These are phyloP conservation scores for Acropora tenuis DNA, from an alignment of 64 coral and sea anemone species.

Conservation along the genomic window DNA sequence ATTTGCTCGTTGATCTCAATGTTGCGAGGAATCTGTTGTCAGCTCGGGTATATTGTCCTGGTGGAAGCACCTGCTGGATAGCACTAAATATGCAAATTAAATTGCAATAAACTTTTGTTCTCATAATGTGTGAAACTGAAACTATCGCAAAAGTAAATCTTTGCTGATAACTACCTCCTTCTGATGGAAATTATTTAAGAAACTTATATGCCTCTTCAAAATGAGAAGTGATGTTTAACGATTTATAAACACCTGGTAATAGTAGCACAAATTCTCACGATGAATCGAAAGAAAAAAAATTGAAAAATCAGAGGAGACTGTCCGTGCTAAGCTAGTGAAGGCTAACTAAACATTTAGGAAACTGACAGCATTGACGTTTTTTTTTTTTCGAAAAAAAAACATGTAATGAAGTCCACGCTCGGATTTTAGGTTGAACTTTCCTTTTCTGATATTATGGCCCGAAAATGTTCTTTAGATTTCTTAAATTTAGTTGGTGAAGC, in stretches of 20 bases:
- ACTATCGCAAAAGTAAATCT: slow-evolving; percentile 8
- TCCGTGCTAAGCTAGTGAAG: background rate
- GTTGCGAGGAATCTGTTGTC: background rate
- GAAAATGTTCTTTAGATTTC: too few relatives aligned
- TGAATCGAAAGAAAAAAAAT: background rate
- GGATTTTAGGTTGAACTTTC: too few relatives aligned
- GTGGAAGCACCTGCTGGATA: background rate
- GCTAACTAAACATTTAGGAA: too few relatives aligned
- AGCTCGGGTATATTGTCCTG: too few relatives aligned
- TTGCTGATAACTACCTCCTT: background rate
- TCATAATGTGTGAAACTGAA: background rate
- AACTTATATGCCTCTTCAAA: background rate
- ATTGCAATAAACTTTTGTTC: background rate
- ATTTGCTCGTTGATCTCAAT: too few relatives aligned
- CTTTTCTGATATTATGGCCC: too few relatives aligned
- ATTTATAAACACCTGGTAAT: slow-evolving; percentile 3
- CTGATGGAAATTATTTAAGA: background rate
- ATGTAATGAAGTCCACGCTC: too few relatives aligned
- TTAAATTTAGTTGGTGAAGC: too few relatives aligned
- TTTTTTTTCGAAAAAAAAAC: too few relatives aligned
- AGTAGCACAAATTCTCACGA: background rate
- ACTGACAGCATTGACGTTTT: too few relatives aligned
- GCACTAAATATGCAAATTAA: slow-evolving; percentile 20
- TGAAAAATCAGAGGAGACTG: background rate
- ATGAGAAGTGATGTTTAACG: background rate